Conservation (phyloP, 2,888 invertebrate species). For the Watsonalla cultraria region DNA sequence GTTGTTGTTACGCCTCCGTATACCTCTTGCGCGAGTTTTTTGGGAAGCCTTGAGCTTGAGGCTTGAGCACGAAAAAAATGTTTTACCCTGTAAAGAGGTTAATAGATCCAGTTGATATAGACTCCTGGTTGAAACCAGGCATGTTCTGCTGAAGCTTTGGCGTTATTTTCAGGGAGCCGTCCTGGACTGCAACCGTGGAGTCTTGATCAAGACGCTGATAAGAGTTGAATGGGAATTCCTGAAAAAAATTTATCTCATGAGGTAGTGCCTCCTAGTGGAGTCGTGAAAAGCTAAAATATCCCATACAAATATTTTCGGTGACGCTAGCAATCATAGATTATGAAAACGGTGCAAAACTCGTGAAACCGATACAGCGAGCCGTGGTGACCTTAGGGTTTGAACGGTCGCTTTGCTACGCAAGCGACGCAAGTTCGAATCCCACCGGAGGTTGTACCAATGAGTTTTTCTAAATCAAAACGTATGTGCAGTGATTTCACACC, state of each 20-base stretch:
- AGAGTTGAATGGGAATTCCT: conserved; percentile 60
- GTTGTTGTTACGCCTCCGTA: neutral
- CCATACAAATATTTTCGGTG: too few species aligned
- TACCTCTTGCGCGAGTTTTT: neutral
- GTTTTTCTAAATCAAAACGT: too few species aligned
- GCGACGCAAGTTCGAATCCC: too few species aligned
- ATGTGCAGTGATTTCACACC: too few species aligned
- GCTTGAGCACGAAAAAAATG: neutral
- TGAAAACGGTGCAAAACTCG: too few species aligned
- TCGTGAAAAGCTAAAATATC: too few species aligned
- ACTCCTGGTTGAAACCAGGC: conserved; percentile 38
- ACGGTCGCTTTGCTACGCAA: too few species aligned
- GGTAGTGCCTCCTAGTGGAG: too few species aligned
- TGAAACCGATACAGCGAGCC: too few species aligned
- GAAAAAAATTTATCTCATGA: conserved; percentile 8
- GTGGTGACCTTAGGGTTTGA: too few species aligned
- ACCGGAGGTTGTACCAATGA: too few species aligned
- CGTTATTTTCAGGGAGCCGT: conserved; percentile 41
- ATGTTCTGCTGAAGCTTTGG: conserved; percentile 44
- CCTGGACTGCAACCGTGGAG: conserved; percentile 32
- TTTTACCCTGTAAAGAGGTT: conserved; percentile 50
- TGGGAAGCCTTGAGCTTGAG: neutral
- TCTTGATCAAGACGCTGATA: conserved; percentile 42
- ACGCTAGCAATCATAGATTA: too few species aligned
- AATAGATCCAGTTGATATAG: conserved; percentile 40